Evolutionary conservation across 2,888 invertebrate genomes (phyloP), one percentile per base, ranked within the genome.

Genomic region (Philonicus albiceps): DNA sequence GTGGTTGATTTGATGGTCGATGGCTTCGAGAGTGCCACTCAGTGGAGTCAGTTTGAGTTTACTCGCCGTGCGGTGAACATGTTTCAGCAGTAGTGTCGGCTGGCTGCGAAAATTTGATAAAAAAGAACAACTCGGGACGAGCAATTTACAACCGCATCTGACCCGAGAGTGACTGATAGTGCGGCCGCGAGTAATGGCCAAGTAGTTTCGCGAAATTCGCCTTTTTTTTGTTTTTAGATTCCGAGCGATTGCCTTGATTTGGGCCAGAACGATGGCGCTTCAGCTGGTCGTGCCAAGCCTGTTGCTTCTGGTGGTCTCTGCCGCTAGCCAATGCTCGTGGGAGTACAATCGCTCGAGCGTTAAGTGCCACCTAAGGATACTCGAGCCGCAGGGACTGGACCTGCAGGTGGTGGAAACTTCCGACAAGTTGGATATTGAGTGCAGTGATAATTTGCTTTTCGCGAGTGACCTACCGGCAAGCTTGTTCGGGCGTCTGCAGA

Each of bases 391-490:
- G 72, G 88, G 88, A 87, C 89, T 92, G 86, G 91, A 92, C 86
- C 89, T 93, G 84, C 93, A 93, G 86, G 93, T 92, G 86, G 92
- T 95, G 72, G 97, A 97, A 89, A 95, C 95, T 84, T 96, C 96
- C 73, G 94, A 95, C 88, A 94, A 94, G 88, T 93, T 98, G 88
- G 94, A 95, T 89, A 94, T 98, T 88, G 94, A 95, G 90, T 97
- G 97, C 93, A 96, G 95, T 91, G 95, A 96, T 90, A 94, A 95
- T 88, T 93, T 96, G 89, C 94, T 96, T 87, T 96, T 96, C 90
- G 97, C 97, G 93, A 97, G 97, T 93, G 94, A 95, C 87, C 92
- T 97, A 88, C 94, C 90, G 3, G 93, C 95, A 11, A 95, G 95
- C 89, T 95, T 95, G 89, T 96, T 97, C 91, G 94, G 94, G 88